Evolutionary conservation across 2,113 vertebrate genomes (phyloP).

Genomic region (Nothobranchius kuhntae): DNA sequence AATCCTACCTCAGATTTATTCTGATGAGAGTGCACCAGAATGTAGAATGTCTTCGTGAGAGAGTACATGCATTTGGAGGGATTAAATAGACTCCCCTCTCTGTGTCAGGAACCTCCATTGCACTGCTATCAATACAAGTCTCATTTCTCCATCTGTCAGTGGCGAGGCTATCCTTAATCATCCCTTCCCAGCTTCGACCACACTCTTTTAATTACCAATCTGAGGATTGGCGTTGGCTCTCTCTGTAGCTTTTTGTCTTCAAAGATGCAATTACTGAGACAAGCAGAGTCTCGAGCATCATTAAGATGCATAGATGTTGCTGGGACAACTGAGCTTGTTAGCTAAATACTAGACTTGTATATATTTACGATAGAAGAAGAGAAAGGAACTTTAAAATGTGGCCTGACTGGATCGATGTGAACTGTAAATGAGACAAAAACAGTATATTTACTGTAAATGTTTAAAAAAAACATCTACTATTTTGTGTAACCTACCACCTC

Average conservation of each 20-base stretch:
- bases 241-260: constrained; percentile 46
- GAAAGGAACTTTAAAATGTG: constrained; percentile 12
- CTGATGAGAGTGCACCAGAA: neutral
- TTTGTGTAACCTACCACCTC: neutral
- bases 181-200: constrained; percentile 20
- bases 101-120: neutral
- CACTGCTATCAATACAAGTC: constrained; percentile 33
- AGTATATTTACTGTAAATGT: neutral
- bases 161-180: constrained; percentile 41
- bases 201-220: constrained; percentile 62
- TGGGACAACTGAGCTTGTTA: constrained; percentile 35
- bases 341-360: constrained; percentile 19
- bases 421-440: constrained; percentile 1
- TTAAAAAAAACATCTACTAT: neutral
- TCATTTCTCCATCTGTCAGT: constrained; percentile 23
- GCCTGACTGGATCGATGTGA: neutral
- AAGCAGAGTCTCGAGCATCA: constrained; percentile 45
- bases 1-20: constrained; percentile 2
- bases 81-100: constrained; percentile 8
- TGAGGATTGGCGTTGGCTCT: constrained; percentile 35
- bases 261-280: constrained; percentile 62
- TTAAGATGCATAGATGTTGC: constrained; percentile 44
- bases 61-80: neutral
- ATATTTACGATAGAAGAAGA: constrained; percentile 8
- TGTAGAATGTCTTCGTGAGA: constrained; percentile 1